phyloP scores from a whole-genome alignment of 1,140 invertebrate species.

The Manduca sexta region DNA sequence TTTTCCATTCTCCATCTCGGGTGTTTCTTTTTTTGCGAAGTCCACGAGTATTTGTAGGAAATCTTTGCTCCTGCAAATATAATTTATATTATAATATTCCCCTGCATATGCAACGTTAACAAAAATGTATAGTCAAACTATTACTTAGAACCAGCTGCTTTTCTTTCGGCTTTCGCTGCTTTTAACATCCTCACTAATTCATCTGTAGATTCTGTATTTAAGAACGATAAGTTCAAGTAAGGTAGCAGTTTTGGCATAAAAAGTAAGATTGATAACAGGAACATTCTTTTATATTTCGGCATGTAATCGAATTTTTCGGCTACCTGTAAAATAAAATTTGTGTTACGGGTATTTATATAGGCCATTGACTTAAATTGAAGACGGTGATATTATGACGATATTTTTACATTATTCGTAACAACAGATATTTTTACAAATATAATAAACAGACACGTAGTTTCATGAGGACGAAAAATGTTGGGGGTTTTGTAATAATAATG shows the following conservation, averaged over 20 bases:
- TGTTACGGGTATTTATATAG: no score
- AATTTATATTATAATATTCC: background rate
- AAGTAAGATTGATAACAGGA: constrained; percentile 37
- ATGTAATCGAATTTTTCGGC: constrained; percentile 57
- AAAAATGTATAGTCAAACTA: no score
- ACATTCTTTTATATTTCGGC: constrained; percentile 33
- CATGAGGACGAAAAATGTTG: no score
- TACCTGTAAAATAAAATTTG: constrained; percentile 35
- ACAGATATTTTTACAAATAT: no score
- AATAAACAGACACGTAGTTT: no score
- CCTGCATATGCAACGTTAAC: no score
- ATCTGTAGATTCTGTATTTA: constrained; percentile 30
- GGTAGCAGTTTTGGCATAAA: constrained; percentile 36
- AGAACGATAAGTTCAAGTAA: constrained; percentile 40
- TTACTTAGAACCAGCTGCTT: constrained; percentile 17
- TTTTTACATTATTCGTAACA: no score
- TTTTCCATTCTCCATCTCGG: constrained; percentile 25
- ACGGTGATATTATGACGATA: no score
- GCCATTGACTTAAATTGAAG: background rate
- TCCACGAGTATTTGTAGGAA: constrained; percentile 60
- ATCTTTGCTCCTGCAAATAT: constrained; percentile 42
- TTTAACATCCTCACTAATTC: constrained; percentile 40
- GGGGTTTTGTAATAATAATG: no score
- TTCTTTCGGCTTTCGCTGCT: constrained; percentile 38
- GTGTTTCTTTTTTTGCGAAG: constrained; percentile 42